Evolutionary conservation across 64 coral and sea anemone genomes (phyloP).

Genomic region (Dendronephthya gigantea): DNA sequence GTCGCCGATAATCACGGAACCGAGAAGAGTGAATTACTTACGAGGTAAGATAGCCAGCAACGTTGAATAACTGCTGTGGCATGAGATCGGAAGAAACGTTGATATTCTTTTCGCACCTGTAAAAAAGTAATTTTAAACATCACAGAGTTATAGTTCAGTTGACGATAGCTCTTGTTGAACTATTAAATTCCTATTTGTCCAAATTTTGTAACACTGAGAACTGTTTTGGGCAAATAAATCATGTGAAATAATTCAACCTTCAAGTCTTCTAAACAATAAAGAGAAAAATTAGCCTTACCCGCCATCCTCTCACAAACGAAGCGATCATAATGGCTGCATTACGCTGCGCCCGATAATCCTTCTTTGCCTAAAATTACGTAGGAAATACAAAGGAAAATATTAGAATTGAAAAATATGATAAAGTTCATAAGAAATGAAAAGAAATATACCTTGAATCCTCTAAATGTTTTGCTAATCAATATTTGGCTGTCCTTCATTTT

Average conservation of each 20-base stretch:
- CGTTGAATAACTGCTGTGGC: slow-evolving; percentile 14
- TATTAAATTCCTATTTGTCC: no score
- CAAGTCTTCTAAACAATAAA: neutral
- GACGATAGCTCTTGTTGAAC: no score
- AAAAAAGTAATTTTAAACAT: no score
- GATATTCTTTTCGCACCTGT: slow-evolving; percentile 1
- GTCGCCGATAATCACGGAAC: no score
- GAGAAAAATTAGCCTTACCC: slow-evolving; percentile 37
- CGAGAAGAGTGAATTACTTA: neutral
- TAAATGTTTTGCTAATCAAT: slow-evolving; percentile 78
- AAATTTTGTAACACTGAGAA: no score
- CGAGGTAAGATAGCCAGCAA: neutral
- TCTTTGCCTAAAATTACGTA: slow-evolving; percentile 43
- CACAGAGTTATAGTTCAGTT: no score
- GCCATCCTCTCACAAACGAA: slow-evolving; percentile 75
- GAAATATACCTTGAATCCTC: slow-evolving; percentile 59
- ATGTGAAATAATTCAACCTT: neutral
- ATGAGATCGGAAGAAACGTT: neutral
- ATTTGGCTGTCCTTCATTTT: slow-evolving; percentile 77
- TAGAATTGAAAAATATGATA: neutral
- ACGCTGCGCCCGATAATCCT: slow-evolving; percentile 51
- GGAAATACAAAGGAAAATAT: neutral
- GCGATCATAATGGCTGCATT: slow-evolving; percentile 69
- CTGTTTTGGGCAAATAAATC: no score
- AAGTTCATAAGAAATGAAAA: neutral